Evolutionary conservation across 2,888 invertebrate species (phyloP).

Genomic region (Seira ritae): DNA sequence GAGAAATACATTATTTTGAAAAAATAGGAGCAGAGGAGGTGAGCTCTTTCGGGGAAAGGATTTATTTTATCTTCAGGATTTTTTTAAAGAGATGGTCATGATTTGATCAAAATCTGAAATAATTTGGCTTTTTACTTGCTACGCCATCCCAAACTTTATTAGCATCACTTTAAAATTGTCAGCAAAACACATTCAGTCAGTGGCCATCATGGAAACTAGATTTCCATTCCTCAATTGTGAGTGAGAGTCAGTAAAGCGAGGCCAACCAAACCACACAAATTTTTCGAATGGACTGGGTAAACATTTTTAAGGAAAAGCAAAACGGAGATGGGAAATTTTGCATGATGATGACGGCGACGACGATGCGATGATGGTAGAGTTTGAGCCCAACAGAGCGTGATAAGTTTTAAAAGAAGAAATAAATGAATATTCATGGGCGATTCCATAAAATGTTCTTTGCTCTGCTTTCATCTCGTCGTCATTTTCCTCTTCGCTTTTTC

Average conservation of each 20-base stretch:
- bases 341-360: constrained; percentile 29
- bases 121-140: too few relatives aligned
- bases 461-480: constrained; percentile 42
- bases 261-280: too few relatives aligned
- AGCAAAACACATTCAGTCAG: too few relatives aligned
- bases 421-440: constrained; percentile 73
- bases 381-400: constrained; percentile 51
- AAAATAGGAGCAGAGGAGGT: constrained; percentile 21
- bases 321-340: constrained; percentile 35
- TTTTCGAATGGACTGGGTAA: neutral
- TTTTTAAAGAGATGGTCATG: too few relatives aligned
- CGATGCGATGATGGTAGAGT: constrained; percentile 21
- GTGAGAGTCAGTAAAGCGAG: too few relatives aligned
- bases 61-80: neutral
- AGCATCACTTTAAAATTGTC: too few relatives aligned
- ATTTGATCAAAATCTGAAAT: too few relatives aligned
- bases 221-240: too few relatives aligned
- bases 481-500: constrained; percentile 36
- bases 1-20: constrained; percentile 32
- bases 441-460: constrained; percentile 63
- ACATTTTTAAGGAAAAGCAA: neutral
- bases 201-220: too few relatives aligned
- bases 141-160: too few relatives aligned
- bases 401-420: constrained; percentile 69
- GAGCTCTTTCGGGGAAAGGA: neutral